Evolutionary conservation across 2,888 invertebrate species (phyloP), one percentile per base, ranked within the genome.

Genomic region (Erpobdella octoculata): DNA sequence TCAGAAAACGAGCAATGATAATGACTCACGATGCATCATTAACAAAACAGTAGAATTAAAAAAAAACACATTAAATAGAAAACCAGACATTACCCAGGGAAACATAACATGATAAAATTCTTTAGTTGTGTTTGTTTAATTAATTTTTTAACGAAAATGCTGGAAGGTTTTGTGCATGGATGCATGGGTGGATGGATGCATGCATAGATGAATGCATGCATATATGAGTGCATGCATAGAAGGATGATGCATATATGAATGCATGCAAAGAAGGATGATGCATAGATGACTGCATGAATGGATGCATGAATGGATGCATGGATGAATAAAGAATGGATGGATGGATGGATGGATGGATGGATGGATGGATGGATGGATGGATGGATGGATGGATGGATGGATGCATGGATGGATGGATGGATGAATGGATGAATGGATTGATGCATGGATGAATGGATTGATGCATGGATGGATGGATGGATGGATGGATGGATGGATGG

Each of bases 281-380:
- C 18, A 53, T n/a, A 28, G n/a, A 53, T n/a, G 18, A 28, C 21
- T n/a, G 53, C 6, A 53, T 53, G 53, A 28, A 53, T n/a, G 53
- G 53, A 53, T 53, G 53, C 21, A 6, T 53, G 53, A 1, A 53
- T 53, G 53, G 53, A n/a, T 53, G 53, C 1, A n/a, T 53, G 53
- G 53, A 53, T 48, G 48, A 9, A 48, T 48, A 25, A 25, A 21
- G 48, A 25, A 48, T 9, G 48, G 48, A 48, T 9, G 48, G 48
- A 48, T 9, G 48, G 48, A 9, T 48, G 48, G 48, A 48, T 48
- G 48, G 48, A 48, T 48, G 48, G 9, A 9, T 48, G 48, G 48
- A 48, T 48, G 48, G 48, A 48, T 48, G 48, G 48, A 9, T 48
- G 48, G 48, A 48, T 9, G 48, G 48, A 48, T 48, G 48, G 48